phyloP scores from a whole-genome alignment of 2,113 vertebrate species.

The Trogon melanurus region DNA sequence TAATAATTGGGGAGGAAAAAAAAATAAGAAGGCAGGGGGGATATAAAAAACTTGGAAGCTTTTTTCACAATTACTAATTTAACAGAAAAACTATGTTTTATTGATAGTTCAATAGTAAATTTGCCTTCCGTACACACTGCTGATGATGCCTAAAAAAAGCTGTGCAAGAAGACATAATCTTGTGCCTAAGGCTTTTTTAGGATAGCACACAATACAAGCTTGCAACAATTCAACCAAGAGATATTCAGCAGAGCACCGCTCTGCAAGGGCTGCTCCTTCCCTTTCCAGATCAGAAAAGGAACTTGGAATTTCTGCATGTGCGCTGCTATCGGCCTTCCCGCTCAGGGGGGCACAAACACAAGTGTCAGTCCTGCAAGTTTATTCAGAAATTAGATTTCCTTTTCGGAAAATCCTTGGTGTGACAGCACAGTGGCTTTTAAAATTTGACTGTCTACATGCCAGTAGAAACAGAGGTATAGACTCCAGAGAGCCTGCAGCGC shows the following conservation, averaged over 20 bases:
- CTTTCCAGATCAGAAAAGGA: background rate
- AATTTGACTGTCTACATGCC: background rate
- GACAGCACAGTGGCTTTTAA: background rate
- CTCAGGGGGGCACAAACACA: background rate
- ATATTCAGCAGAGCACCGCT: background rate
- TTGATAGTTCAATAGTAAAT: conserved; percentile 75
- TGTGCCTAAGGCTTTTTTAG: conserved; percentile 46
- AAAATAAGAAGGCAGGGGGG: rapidly evolving
- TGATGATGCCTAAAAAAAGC: conserved; percentile 58
- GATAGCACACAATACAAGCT: conserved; percentile 11
- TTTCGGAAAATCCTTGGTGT: background rate
- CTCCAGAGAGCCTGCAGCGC: background rate
- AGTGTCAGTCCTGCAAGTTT: background rate
- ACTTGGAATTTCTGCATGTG: background rate
- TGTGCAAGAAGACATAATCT: conserved; percentile 46
- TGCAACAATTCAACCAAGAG: conserved; percentile 19
- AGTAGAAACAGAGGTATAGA: background rate
- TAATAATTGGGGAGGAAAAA: conserved; percentile 47
- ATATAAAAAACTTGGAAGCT: background rate
- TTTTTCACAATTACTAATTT: conserved; percentile 74
- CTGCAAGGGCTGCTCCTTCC: background rate
- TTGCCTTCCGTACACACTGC: conserved; percentile 54
- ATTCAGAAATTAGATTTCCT: background rate
- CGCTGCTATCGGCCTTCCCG: background rate
- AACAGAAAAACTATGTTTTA: conserved; percentile 79